Percentiles rank a stretch among this genome's conserved stretches.
phyloP scores from a whole-genome alignment of 2,888 invertebrate genomes.

The Platycheirus albimanus region DNA sequence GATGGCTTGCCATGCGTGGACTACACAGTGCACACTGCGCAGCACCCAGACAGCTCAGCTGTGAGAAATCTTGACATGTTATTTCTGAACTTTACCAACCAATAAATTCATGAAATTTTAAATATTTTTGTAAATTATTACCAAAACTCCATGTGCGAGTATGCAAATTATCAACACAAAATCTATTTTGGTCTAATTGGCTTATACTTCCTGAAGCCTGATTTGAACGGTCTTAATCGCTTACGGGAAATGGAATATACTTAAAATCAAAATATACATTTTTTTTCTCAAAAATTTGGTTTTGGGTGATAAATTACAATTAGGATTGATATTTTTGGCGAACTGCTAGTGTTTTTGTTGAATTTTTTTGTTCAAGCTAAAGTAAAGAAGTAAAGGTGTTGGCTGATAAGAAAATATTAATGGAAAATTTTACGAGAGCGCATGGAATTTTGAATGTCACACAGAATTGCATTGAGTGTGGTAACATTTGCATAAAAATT shows the following conservation, averaged over 20 bases:
- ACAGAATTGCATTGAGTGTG: slow-evolving; percentile 37
- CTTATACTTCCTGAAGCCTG: not conserved
- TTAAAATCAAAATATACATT: not conserved
- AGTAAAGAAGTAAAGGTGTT: slow-evolving; percentile 55
- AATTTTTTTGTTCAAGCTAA: slow-evolving; percentile 8
- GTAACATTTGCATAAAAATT: slow-evolving; percentile 69
- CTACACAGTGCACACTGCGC: not conserved
- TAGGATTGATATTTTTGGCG: not conserved
- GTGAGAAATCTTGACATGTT: not conserved
- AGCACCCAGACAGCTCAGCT: slow-evolving; percentile 19
- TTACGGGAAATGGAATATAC: not conserved
- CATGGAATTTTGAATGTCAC: slow-evolving; percentile 68
- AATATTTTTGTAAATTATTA: not conserved
- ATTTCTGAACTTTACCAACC: slow-evolving; percentile 6
- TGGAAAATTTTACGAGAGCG: slow-evolving; percentile 31
- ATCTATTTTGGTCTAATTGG: not conserved
- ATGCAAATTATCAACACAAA: slow-evolving; percentile 26
- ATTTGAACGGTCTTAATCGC: not conserved
- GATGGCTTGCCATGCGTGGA: slow-evolving; percentile 41
- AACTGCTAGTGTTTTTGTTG: no score
- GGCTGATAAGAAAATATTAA: slow-evolving; percentile 1
- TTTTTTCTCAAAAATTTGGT: not conserved
- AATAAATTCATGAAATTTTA: not conserved
- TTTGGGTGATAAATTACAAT: not conserved
- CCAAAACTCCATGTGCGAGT: not conserved